Percentiles rank a stretch among this genome's conserved stretches.
Conservation (phyloP, 1,140 invertebrate species). For the Drosophila ohnishii region DNA sequence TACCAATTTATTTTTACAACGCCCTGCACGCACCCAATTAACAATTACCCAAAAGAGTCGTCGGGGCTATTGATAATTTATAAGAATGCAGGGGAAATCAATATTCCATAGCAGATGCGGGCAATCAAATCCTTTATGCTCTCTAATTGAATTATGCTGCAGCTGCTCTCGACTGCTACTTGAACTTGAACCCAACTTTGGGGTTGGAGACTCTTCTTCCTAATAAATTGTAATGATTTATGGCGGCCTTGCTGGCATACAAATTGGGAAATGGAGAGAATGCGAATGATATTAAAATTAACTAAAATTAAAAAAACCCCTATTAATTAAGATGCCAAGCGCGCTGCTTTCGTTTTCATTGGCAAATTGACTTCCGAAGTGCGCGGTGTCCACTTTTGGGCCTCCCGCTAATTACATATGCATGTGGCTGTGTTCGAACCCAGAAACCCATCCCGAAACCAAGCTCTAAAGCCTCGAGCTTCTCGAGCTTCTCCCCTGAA, state of each 20-base stretch:
- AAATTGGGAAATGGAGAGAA: neutral
- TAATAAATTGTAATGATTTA: slow-evolving; percentile 12
- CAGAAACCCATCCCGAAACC: slow-evolving; percentile 25
- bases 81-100: neutral
- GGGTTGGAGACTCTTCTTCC: too few relatives aligned
- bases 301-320: neutral
- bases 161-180: neutral
- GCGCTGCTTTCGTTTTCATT: slow-evolving; percentile 64
- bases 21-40: slow-evolving; percentile 10
- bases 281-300: neutral
- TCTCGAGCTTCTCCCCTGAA: neutral
- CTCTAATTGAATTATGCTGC: slow-evolving; percentile 9
- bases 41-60: slow-evolving; percentile 6
- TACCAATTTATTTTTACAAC: slow-evolving; percentile 23
- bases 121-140: slow-evolving; percentile 9
- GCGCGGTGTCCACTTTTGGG: slow-evolving; percentile 3
- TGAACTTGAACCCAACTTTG: slow-evolving; percentile 1
- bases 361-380: slow-evolving; percentile 66
- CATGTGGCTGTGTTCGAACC: slow-evolving; percentile 26
- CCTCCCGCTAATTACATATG: slow-evolving; percentile 50
- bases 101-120: neutral
- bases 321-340: neutral
- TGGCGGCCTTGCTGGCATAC: neutral
- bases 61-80: too few relatives aligned
- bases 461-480: neutral